These are phyloP conservation scores for Synergus itoensis DNA, from an alignment of 2,888 invertebrate genomes.

Conservation along the genomic window DNA sequence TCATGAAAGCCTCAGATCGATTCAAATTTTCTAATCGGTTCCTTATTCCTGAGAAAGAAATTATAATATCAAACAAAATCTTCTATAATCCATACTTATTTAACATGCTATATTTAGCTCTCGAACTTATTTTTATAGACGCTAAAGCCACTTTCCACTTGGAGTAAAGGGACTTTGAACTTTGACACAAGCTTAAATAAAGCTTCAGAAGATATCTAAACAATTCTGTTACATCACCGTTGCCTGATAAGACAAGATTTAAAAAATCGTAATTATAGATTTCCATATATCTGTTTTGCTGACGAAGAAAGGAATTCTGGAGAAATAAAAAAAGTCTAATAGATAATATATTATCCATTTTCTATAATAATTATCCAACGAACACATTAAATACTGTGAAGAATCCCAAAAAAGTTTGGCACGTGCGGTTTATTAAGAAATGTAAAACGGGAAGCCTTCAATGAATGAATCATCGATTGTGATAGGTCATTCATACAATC, in stretches of 20 bases:
- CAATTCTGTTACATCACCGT: background rate
- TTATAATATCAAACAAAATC: background rate
- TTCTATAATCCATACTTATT: no score
- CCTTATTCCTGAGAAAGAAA: no score
- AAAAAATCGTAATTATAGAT: background rate
- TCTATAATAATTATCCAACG: background rate
- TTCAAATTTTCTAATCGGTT: no score
- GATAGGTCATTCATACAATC: background rate
- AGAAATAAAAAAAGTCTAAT: background rate
- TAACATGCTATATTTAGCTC: no score
- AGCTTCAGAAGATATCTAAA: background rate
- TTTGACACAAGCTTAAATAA: background rate
- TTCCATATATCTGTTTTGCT: background rate
- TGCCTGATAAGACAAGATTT: background rate
- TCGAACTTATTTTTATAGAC: no score
- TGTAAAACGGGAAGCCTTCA: background rate
- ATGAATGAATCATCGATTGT: conserved; percentile 4
- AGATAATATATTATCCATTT: background rate
- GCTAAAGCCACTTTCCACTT: no score
- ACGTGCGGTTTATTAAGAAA: background rate
- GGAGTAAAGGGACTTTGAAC: conserved; percentile 8
- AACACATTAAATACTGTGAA: background rate
- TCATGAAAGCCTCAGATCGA: no score
- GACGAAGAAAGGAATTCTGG: background rate
- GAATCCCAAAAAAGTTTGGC: background rate